Evolutionary conservation across 2,113 vertebrate genomes (phyloP), one percentile per base, ranked within the genome.

Genomic region (Callocephalon fimbriatum): DNA sequence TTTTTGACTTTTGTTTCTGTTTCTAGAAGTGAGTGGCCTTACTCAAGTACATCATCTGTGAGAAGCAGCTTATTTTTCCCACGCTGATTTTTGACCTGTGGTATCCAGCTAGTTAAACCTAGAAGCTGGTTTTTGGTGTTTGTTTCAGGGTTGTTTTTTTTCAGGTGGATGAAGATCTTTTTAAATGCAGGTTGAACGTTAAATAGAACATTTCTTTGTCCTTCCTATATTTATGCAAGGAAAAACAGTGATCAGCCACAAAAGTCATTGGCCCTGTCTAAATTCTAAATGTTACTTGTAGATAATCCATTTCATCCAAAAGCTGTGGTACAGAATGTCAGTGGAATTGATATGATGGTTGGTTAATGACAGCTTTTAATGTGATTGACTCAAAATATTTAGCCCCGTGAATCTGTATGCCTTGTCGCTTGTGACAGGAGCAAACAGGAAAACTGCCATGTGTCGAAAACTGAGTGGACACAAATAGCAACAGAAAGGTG

Each of bases 311-410:
- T 85, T 85, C 7, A 25, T 67, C 32, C 44, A 59, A 85, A 87
- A 78, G 7, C 23, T 92, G 15, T 63, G 23, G 29, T 88, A 59
- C 17, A 78, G 47, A 78, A 76, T 86, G 44, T 65, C 40, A 76
- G 47, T 47, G 20, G 14, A 93, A 83, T 88, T 85, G 18, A 54
- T 72, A 51, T 7, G 29, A 4, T 50, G 82, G 37, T 75, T 88
- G 38, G 18, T 82, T 97, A 82, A 94, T 88, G 47, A 92, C 58
- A 85, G 38, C 47, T 88, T 91, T 77, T 78, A 56, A 78, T 81
- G 51, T 67, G 32, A 19, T 67, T 74, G 42, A 70, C 54, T 91
- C 54, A 75, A 90, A 94, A 89, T 78, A 50, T 14, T 84, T 93
- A 71, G 35, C 63, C 45, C n/a, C 1, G 0, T 81, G 70, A 74